Percentiles rank a stretch among this genome's conserved stretches.
Evolutionary conservation across 2,888 invertebrate genomes (phyloP).

Genomic region (Dryococelus australis): DNA sequence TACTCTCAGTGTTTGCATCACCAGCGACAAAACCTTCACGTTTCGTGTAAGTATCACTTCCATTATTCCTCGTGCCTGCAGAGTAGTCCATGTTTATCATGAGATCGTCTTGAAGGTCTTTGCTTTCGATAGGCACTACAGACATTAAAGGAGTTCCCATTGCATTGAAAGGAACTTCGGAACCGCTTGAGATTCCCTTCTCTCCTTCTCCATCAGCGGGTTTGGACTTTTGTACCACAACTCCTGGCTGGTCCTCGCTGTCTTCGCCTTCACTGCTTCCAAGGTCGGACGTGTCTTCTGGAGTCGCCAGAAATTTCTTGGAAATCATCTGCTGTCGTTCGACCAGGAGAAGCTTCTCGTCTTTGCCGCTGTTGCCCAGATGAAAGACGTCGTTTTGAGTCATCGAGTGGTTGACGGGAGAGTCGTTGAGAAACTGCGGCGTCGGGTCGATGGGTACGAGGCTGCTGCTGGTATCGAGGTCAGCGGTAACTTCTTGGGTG

Average conservation of each 20-base stretch:
- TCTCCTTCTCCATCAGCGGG: neutral
- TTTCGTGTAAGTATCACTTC: neutral
- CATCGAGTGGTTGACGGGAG: neutral
- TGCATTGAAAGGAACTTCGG: neutral
- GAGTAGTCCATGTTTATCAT: neutral
- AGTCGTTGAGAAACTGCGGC: neutral
- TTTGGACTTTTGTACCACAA: neutral
- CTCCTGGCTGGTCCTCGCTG: neutral
- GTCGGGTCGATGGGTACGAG: too few relatives aligned
- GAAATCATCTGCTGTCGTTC: neutral
- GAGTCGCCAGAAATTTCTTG: neutral
- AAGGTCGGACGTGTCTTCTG: neutral
- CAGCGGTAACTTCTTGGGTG: neutral
- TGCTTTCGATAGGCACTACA: neutral
- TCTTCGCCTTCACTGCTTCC: neutral
- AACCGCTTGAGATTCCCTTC: neutral
- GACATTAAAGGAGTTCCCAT: neutral
- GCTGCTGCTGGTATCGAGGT: neutral
- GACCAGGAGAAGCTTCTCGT: neutral
- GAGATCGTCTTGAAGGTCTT: neutral
- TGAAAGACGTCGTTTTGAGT: neutral
- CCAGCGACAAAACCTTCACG: neutral
- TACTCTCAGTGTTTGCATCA: neutral
- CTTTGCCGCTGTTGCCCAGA: neutral
- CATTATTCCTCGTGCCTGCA: neutral